Conservation (phyloP, 1,140 invertebrate genomes). For the Grapholita molesta region DNA sequence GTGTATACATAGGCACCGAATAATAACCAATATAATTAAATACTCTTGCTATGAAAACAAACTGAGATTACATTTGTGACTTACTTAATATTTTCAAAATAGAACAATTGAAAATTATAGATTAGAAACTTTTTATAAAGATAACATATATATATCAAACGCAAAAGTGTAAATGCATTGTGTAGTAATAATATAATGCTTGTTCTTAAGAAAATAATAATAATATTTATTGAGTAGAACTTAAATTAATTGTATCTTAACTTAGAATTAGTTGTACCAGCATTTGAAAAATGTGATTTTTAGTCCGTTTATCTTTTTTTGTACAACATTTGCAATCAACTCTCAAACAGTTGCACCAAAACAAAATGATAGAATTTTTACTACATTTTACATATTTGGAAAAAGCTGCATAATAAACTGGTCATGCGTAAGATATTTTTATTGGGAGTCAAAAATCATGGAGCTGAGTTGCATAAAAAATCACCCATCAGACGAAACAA, state of each 20-base stretch:
- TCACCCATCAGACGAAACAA: neutral
- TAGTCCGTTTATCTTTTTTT: too few relatives aligned
- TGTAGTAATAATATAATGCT: neutral
- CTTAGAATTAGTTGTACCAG: conserved; percentile 8
- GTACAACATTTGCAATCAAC: too few relatives aligned
- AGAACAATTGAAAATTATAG: conserved; percentile 26
- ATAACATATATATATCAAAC: neutral
- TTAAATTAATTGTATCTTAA: conserved; percentile 1
- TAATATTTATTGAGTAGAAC: neutral
- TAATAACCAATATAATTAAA: conserved; percentile 24
- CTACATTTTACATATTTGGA: neutral
- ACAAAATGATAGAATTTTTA: too few relatives aligned
- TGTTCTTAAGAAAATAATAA: conserved; percentile 3
- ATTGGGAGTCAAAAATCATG: neutral
- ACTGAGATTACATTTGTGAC: conserved; percentile 42
- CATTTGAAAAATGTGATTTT: conserved; percentile 1
- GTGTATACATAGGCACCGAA: neutral
- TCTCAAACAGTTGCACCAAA: too few relatives aligned
- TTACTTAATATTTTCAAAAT: conserved; percentile 22
- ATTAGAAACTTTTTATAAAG: neutral
- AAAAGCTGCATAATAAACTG: neutral
- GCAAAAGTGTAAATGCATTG: conserved; percentile 19
- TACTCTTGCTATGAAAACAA: conserved; percentile 7
- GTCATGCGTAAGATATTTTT: neutral
- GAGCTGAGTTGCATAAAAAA: neutral